Evolutionary conservation across 1,140 invertebrate species (phyloP).

Genomic region (Zaprionus gabonicus): DNA sequence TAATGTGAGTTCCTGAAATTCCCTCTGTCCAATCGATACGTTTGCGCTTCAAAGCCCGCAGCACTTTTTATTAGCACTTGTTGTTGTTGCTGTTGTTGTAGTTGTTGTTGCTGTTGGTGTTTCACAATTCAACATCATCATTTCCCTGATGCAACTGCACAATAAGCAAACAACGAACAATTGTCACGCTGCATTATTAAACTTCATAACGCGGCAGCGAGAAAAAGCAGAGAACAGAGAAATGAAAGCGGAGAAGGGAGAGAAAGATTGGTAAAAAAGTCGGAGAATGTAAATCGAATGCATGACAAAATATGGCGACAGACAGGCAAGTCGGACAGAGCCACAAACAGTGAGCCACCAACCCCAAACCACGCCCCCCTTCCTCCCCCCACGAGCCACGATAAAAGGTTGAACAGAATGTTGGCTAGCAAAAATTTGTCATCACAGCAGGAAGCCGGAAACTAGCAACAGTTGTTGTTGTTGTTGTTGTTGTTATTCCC

Average conservation of each 20-base stretch:
- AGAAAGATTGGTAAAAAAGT: conserved; percentile 34
- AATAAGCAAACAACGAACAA: conserved; percentile 39
- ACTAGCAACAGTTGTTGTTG: conserved; percentile 79
- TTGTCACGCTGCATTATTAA: conserved; percentile 52
- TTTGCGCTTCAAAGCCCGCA: neutral
- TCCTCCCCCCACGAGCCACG: neutral
- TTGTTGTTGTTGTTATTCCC: conserved; percentile 8
- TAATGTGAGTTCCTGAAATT: neutral
- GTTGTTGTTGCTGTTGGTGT: neutral
- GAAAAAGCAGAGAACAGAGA: conserved; percentile 2
- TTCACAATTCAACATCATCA: conserved; percentile 19
- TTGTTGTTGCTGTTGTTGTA: neutral
- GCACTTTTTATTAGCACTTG: conserved; percentile 19
- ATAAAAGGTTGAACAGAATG: conserved; percentile 46
- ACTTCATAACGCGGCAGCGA: conserved; percentile 29
- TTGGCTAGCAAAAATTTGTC: conserved; percentile 69
- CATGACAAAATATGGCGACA: conserved; percentile 51
- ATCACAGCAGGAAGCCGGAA: conserved; percentile 74
- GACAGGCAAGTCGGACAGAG: conserved; percentile 15
- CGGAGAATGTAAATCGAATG: conserved; percentile 50
- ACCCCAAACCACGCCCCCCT: conserved; percentile 7
- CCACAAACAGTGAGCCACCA: conserved; percentile 5
- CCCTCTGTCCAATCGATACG: conserved; percentile 2
- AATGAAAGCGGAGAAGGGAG: neutral
- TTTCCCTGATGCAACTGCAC: conserved; percentile 33